These are phyloP conservation scores for Harpia harpyja DNA, from an alignment of 2,797 vertebrate species.

Conservation along the genomic window DNA sequence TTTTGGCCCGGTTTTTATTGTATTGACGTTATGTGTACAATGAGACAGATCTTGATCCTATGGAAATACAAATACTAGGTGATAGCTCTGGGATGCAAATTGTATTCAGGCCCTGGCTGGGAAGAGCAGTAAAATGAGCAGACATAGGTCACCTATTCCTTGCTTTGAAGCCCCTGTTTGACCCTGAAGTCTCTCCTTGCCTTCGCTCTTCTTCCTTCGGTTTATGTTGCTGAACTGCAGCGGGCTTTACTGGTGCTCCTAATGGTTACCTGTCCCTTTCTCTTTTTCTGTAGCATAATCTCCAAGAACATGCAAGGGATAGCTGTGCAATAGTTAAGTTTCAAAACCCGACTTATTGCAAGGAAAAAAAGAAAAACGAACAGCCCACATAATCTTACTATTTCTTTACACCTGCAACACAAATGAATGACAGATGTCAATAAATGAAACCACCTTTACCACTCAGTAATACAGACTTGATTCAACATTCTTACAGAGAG, in stretches of 20 bases:
- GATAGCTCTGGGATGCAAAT: background rate
- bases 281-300: background rate
- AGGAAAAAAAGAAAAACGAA: background rate
- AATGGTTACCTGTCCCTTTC: background rate
- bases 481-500: background rate
- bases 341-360: background rate
- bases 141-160: background rate
- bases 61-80: background rate
- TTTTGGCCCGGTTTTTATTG: background rate
- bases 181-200: background rate
- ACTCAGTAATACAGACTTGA: background rate
- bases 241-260: background rate
- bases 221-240: background rate
- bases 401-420: background rate
- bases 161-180: background rate
- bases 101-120: background rate
- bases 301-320: background rate
- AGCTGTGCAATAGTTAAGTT: background rate
- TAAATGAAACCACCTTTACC: background rate
- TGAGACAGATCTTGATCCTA: background rate
- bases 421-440: background rate
- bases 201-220: background rate
- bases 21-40: background rate
- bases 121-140: background rate
- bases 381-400: background rate